Evolutionary conservation across 2,113 vertebrate species (phyloP).

Genomic region (Lonchura striata): DNA sequence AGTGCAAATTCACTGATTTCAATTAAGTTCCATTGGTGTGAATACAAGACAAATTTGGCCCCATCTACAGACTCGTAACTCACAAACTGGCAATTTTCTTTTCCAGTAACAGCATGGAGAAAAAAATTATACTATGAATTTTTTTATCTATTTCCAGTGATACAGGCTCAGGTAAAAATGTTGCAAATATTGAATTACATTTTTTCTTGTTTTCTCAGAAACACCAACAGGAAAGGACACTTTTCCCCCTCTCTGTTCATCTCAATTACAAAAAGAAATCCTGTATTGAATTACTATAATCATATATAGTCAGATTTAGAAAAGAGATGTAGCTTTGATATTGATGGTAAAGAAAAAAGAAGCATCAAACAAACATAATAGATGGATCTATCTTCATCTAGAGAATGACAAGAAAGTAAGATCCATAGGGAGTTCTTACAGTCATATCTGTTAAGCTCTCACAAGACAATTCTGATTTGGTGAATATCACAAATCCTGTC

Average conservation of each 20-base stretch:
- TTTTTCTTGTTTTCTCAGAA: not conserved
- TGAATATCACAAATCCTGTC: not conserved
- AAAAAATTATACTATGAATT: not conserved
- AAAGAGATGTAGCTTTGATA: not conserved
- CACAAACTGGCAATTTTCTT: conserved; percentile 12
- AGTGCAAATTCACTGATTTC: conserved; percentile 46
- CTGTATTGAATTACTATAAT: not conserved
- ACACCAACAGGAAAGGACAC: not conserved
- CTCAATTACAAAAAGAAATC: not conserved
- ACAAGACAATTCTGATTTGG: not conserved
- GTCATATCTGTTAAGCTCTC: not conserved
- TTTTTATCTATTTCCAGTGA: conserved; percentile 22
- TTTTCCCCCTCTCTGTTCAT: not conserved
- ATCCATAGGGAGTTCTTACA: not conserved
- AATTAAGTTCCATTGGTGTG: conserved; percentile 37
- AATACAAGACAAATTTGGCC: not conserved
- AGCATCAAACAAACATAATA: not conserved
- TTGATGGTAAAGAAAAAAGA: not conserved
- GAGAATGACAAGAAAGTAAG: not conserved
- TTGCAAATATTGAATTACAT: not conserved
- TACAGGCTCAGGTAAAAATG: not conserved
- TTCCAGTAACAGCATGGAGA: not conserved
- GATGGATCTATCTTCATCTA: not conserved
- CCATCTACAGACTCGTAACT: not conserved
- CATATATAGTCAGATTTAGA: not conserved